These are phyloP conservation scores for Phrynosoma blainvillii DNA, from an alignment of 2,113 vertebrate genomes.

Conservation along the genomic window DNA sequence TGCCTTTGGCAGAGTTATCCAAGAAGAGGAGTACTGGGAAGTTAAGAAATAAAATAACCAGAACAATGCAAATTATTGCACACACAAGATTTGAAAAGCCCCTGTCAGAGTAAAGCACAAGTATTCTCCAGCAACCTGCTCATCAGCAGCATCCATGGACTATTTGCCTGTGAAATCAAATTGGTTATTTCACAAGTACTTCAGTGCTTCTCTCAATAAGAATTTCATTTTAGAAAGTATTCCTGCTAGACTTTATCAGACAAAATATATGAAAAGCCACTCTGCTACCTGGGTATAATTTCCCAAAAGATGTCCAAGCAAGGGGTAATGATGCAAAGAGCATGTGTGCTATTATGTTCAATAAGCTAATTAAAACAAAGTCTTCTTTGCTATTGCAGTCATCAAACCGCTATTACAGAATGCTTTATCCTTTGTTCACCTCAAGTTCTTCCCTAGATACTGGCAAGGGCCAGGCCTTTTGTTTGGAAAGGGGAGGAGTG, in stretches of 20 bases:
- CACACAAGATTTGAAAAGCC: neutral
- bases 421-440: neutral
- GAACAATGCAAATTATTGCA: neutral
- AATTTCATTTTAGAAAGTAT: neutral
- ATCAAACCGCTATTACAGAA: neutral
- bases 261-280: constrained; percentile 26
- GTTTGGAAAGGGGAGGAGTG: too few relatives aligned
- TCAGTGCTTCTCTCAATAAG: constrained; percentile 5
- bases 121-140: neutral
- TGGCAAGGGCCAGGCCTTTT: too few relatives aligned
- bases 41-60: neutral
- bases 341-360: accelerated
- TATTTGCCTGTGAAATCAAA: constrained; percentile 15
- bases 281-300: neutral
- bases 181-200: neutral
- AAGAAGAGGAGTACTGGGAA: neutral
- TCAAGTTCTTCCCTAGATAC: neutral
- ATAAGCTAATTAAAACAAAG: constrained; percentile 24
- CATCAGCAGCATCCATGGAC: neutral
- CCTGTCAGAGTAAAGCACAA: neutral
- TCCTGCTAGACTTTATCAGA: neutral
- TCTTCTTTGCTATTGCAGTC: neutral
- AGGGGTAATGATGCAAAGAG: neutral
- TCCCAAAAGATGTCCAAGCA: neutral
- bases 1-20: too few relatives aligned